Conservation (phyloP, 2,888 invertebrate species). For the Lissocephala sabroskyi region DNA sequence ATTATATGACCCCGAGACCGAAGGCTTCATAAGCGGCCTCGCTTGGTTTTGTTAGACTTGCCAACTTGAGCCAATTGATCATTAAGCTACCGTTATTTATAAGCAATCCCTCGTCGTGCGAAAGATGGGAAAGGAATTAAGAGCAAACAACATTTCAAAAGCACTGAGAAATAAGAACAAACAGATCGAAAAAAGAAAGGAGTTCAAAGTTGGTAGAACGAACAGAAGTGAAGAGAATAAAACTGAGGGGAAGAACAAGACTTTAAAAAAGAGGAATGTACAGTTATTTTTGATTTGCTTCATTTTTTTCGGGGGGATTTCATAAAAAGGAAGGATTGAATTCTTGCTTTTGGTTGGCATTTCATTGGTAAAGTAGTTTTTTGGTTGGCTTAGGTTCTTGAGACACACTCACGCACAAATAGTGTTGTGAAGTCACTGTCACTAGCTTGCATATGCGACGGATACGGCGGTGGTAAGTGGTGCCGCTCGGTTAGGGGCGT, state of each 20-base stretch:
- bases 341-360: constrained; percentile 15
- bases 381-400: constrained; percentile 31
- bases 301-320: constrained; percentile 19
- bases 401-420: constrained; percentile 73
- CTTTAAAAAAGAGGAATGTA: too few relatives aligned
- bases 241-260: constrained; percentile 8
- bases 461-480: constrained; percentile 52
- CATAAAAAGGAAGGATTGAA: constrained; percentile 13
- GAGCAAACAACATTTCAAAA: neutral
- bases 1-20: too few relatives aligned
- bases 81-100: too few relatives aligned
- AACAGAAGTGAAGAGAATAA: constrained; percentile 3
- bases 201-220: constrained; percentile 3
- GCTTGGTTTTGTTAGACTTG: too few relatives aligned
- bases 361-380: constrained; percentile 2
- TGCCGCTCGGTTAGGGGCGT: constrained; percentile 41
- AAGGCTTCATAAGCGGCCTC: too few relatives aligned
- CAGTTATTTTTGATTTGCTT: constrained; percentile 26
- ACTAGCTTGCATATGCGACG: constrained; percentile 69
- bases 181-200: too few relatives aligned
- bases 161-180: constrained; percentile 2
- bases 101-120: too few relatives aligned
- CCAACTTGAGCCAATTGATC: too few relatives aligned
- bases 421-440: constrained; percentile 73
- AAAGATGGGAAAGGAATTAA: too few relatives aligned